A percentile compares a stretch with the other conserved stretches of the same genome.
phyloP scores from a whole-genome alignment of 1,140 invertebrate genomes.

The Schlechtendalia chinensis region DNA sequence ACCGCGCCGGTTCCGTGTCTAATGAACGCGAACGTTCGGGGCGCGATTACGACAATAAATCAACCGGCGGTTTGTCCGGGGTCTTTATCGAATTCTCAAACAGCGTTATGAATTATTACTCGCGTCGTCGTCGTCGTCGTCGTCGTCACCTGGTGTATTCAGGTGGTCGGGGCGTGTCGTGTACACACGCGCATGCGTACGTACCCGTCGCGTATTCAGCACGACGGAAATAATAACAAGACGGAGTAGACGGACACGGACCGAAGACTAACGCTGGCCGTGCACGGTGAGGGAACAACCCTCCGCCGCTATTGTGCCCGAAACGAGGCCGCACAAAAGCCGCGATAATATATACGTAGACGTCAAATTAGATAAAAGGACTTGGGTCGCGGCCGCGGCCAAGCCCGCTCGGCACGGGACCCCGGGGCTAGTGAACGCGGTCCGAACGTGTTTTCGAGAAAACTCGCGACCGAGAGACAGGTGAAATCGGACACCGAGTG shows the following conservation, averaged over 20 bases:
- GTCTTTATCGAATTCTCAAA: constrained; percentile 33
- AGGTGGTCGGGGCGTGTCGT: no score
- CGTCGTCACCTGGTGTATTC: constrained; percentile 12
- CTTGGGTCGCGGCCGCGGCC: constrained; percentile 11
- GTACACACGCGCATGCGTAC: no score
- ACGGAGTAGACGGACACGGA: no score
- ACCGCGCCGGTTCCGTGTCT: constrained; percentile 44
- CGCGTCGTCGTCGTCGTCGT: not conserved
- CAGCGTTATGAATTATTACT: constrained; percentile 19
- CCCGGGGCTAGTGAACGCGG: constrained; percentile 43
- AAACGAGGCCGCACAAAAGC: constrained; percentile 8
- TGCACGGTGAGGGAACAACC: no score
- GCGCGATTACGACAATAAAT: constrained; percentile 24
- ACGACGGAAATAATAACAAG: not conserved
- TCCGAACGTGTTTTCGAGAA: constrained; percentile 35
- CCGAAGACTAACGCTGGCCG: no score
- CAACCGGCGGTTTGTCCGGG: constrained; percentile 32
- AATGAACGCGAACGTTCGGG: constrained; percentile 8
- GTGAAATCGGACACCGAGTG: constrained; percentile 46
- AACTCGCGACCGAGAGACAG: constrained; percentile 38
- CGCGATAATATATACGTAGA: constrained; percentile 47
- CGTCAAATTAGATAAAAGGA: constrained; percentile 48
- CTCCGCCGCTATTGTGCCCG: no score
- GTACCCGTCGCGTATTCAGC: no score
- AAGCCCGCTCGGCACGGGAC: constrained; percentile 9